Percentiles rank a stretch among this genome's conserved stretches.
Conservation (phyloP, 2,113 vertebrate species). For the Paracanthobrama guichenoti region DNA sequence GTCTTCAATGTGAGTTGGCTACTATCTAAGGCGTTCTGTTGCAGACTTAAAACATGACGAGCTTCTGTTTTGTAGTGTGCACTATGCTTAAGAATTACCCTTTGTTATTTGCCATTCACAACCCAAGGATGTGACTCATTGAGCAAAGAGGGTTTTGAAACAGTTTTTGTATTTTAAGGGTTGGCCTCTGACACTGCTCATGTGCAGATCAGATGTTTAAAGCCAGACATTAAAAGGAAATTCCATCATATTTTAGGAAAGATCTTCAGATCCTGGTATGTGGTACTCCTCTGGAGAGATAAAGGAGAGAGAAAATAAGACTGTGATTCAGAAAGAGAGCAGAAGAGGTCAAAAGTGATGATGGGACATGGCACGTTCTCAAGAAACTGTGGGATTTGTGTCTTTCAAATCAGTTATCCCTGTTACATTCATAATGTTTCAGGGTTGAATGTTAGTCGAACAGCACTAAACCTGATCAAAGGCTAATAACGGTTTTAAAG, state of each 20-base stretch:
- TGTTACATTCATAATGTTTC: neutral
- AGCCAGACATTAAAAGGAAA: constrained; percentile 59
- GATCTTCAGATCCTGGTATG: constrained; percentile 33
- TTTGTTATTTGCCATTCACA: neutral
- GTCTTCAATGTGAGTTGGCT: neutral
- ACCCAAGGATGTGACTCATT: neutral
- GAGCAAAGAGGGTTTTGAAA: neutral
- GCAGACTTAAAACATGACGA: neutral
- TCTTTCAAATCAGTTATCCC: neutral
- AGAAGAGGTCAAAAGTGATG: constrained; percentile 3
- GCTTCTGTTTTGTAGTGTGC: neutral
- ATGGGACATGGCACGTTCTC: neutral
- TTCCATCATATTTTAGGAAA: constrained; percentile 61
- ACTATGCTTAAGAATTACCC: too few relatives aligned
- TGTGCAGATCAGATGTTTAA: constrained; percentile 71
- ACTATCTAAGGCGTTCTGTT: neutral
- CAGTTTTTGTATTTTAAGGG: neutral
- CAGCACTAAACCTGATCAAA: neutral
- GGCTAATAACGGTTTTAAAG: neutral
- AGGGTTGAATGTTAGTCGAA: neutral
- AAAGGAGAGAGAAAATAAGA: neutral
- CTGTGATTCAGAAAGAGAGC: neutral
- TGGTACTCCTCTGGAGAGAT: constrained; percentile 15
- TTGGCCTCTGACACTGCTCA: constrained; percentile 21
- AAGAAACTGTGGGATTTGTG: neutral